These are phyloP conservation scores for honey bee (Apis mellifera) DNA, from an alignment of 1,140 invertebrate species.

Conservation along the genomic window DNA sequence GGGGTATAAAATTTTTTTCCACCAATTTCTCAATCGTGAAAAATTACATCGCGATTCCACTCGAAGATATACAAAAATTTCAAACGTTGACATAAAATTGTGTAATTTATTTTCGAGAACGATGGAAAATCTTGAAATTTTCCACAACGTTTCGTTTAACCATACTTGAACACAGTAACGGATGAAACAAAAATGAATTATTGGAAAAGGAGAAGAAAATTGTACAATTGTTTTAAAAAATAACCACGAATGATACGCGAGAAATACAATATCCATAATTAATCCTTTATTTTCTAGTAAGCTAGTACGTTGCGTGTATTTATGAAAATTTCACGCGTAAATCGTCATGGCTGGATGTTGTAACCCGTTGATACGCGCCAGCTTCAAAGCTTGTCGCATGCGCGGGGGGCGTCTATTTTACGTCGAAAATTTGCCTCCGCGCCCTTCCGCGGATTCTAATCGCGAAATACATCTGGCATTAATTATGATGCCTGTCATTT, in stretches of 20 bases:
- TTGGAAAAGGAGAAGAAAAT: neutral
- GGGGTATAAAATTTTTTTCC: neutral
- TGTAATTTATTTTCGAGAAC: neutral
- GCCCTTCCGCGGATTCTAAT: conserved; percentile 51
- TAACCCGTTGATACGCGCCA: conserved; percentile 15
- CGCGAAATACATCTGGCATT: conserved; percentile 49
- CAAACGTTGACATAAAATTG: neutral
- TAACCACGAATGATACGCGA: conserved; percentile 9
- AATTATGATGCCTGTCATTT: conserved; percentile 51
- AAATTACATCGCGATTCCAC: neutral
- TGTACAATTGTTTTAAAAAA: neutral
- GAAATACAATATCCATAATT: conserved; percentile 22
- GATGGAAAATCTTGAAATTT: neutral
- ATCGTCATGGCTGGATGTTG: neutral
- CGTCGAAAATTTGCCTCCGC: conserved; percentile 18
- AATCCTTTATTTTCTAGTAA: conserved; percentile 20
- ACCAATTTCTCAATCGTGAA: neutral
- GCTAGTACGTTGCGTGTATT: conserved; percentile 1
- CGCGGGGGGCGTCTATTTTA: neutral
- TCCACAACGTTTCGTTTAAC: neutral
- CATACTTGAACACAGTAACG: neutral
- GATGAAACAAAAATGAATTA: neutral
- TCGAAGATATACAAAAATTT: neutral
- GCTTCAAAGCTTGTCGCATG: conserved; percentile 16
- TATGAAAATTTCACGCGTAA: conserved; percentile 47